A percentile compares a stretch with the other conserved stretches of the same genome.
phyloP scores from a whole-genome alignment of 1,140 invertebrate species.

The Conopomorpha cramerella region DNA sequence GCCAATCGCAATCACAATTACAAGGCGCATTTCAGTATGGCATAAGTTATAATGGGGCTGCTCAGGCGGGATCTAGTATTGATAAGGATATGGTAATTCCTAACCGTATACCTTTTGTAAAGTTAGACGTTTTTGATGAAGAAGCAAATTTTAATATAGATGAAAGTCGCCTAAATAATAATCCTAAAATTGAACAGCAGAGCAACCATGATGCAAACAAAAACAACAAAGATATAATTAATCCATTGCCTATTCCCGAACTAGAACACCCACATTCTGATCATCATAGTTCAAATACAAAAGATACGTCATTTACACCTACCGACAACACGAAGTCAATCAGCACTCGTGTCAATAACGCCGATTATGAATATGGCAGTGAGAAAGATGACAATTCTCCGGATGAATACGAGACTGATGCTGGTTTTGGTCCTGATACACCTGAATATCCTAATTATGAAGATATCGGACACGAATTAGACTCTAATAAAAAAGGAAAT shows the following conservation, averaged over 20 bases:
- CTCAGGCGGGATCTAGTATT: conserved; percentile 77
- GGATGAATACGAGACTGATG: conserved; percentile 37
- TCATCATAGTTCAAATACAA: conserved; percentile 23
- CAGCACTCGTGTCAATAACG: conserved; percentile 18
- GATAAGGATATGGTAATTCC: conserved; percentile 51
- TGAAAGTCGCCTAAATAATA: conserved; percentile 21
- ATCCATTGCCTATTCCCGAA: no score
- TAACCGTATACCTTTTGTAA: conserved; percentile 37
- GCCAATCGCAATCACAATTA: conserved; percentile 80
- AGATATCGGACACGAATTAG: conserved; percentile 45
- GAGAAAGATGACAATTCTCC: conserved; percentile 45
- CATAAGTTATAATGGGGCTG: conserved; percentile 78
- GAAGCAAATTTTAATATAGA: conserved; percentile 51
- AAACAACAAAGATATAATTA: background rate
- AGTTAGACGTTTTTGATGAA: conserved; percentile 47
- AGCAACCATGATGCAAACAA: conserved; percentile 3
- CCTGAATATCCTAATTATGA: conserved; percentile 58
- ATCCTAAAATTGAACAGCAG: conserved; percentile 8
- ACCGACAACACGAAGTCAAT: conserved; percentile 28
- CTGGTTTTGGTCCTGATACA: conserved; percentile 33
- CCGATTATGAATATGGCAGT: conserved; percentile 32
- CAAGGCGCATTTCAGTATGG: conserved; percentile 78
- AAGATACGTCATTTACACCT: conserved; percentile 10
- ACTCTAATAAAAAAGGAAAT: conserved; percentile 26
- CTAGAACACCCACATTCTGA: conserved; percentile 32